These are phyloP conservation scores for Onthophagus taurus DNA, from an alignment of 1,140 invertebrate species.

Conservation along the genomic window DNA sequence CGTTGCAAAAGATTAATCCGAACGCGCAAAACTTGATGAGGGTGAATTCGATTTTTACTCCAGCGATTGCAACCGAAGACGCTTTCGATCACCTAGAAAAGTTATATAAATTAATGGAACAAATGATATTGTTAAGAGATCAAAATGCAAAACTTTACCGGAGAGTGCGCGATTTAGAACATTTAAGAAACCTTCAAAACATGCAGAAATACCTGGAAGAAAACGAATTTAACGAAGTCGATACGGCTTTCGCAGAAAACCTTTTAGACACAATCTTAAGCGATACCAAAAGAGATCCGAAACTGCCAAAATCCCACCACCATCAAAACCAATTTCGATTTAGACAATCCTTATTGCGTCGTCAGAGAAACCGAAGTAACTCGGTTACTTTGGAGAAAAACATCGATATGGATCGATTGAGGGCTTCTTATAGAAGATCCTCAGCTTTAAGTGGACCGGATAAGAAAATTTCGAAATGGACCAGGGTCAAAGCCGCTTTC, in stretches of 20 bases:
- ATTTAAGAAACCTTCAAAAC: constrained; percentile 55
- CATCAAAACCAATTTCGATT: constrained; percentile 14
- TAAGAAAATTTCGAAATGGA: constrained; percentile 68
- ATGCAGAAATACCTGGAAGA: constrained; percentile 41
- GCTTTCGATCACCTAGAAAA: constrained; percentile 68
- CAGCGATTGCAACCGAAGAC: constrained; percentile 44
- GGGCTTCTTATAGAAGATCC: constrained; percentile 30
- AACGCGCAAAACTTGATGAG: constrained; percentile 24
- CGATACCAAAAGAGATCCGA: constrained; percentile 29
- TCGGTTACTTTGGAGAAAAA: constrained; percentile 23
- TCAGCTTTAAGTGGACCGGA: constrained; percentile 38
- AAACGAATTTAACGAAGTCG: constrained; percentile 41
- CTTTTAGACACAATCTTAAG: constrained; percentile 46
- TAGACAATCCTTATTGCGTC: constrained; percentile 19
- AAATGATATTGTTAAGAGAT: constrained; percentile 59
- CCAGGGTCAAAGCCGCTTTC: constrained; percentile 71
- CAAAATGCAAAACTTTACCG: constrained; percentile 59
- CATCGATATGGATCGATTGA: constrained; percentile 18
- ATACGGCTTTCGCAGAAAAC: constrained; percentile 46
- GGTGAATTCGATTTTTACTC: constrained; percentile 36
- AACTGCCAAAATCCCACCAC: constrained; percentile 13
- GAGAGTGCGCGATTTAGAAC: constrained; percentile 61
- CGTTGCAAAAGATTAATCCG: constrained; percentile 21
- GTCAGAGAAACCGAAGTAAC: constrained; percentile 20
- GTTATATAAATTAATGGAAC: constrained; percentile 62